Percentiles rank a stretch among this genome's conserved stretches.
Conservation (phyloP, 2,888 invertebrate species). For the Melanophora roralis region DNA sequence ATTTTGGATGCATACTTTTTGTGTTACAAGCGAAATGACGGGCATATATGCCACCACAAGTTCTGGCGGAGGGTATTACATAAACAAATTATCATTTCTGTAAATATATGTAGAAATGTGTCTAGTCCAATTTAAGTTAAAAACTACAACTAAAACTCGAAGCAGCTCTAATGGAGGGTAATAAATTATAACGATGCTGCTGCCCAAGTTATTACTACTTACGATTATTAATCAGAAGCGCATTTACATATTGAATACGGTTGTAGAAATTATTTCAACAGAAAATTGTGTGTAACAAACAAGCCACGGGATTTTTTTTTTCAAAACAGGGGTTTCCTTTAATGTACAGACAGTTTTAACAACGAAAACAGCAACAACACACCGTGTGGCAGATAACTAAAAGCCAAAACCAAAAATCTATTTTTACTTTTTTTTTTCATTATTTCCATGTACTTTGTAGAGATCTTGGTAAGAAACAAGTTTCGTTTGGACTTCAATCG, state of each 20-base stretch:
- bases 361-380: conserved; percentile 19
- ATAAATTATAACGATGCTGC: conserved; percentile 61
- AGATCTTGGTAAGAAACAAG: conserved; percentile 49
- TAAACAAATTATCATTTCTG: conserved; percentile 26
- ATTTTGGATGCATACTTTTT: no score
- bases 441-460: neutral
- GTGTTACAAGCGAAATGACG: no score
- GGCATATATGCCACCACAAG: no score
- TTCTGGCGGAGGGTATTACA: no score
- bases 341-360: neutral
- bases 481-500: conserved; percentile 43
- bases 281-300: conserved; percentile 13
- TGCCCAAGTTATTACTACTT: conserved; percentile 57
- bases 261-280: conserved; percentile 57
- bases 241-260: conserved; percentile 57
- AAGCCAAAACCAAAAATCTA: conserved; percentile 11
- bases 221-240: conserved; percentile 61
- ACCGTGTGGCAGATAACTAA: neutral
- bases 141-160: neutral
- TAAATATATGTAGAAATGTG: neutral
- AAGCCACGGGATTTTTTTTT: neutral
- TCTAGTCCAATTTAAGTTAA: neutral
- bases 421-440: neutral
- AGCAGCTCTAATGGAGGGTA: conserved; percentile 38
- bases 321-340: conserved; percentile 55